phyloP scores from a whole-genome alignment of 2,797 vertebrate species.

The Gymnoscopelus braueri region DNA sequence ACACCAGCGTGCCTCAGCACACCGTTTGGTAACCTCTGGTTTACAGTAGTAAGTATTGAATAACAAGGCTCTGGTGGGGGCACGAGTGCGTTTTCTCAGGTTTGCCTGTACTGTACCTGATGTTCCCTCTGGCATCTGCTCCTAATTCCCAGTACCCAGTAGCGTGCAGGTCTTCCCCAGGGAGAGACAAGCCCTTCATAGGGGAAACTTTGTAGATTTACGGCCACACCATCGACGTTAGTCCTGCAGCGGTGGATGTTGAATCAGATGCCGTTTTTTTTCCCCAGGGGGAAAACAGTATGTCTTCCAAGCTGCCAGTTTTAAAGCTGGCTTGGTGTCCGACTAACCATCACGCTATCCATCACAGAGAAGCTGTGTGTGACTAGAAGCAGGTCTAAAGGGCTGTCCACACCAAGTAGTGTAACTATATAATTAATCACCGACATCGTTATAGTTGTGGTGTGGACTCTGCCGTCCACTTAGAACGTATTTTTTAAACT shows the following conservation, averaged over 20 bases:
- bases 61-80: too few species aligned
- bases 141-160: conserved; percentile 31
- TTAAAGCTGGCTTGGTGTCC: conserved; percentile 36
- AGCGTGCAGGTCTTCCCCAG: conserved; percentile 36
- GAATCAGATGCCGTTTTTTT: conserved; percentile 56
- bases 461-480: too few species aligned
- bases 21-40: too few species aligned
- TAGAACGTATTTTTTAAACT: too few species aligned
- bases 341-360: conserved; percentile 25
- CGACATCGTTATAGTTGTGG: too few species aligned
- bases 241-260: conserved; percentile 48
- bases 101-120: conserved; percentile 24
- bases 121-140: conserved; percentile 58
- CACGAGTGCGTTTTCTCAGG: conserved; percentile 6
- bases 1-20: too few species aligned
- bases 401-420: neutral
- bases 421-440: too few species aligned
- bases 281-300: conserved; percentile 38
- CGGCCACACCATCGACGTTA: conserved; percentile 44
- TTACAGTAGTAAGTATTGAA: too few species aligned
- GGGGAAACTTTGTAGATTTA: conserved; percentile 53
- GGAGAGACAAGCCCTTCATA: conserved; percentile 45
- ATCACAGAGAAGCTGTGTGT: conserved; percentile 28
- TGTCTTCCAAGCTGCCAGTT: conserved; percentile 45
- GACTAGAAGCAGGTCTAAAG: conserved; percentile 24